Evolutionary conservation across 2,888 invertebrate genomes (phyloP), one percentile per base, ranked within the genome.

Genomic region (Monochamus alternatus): DNA sequence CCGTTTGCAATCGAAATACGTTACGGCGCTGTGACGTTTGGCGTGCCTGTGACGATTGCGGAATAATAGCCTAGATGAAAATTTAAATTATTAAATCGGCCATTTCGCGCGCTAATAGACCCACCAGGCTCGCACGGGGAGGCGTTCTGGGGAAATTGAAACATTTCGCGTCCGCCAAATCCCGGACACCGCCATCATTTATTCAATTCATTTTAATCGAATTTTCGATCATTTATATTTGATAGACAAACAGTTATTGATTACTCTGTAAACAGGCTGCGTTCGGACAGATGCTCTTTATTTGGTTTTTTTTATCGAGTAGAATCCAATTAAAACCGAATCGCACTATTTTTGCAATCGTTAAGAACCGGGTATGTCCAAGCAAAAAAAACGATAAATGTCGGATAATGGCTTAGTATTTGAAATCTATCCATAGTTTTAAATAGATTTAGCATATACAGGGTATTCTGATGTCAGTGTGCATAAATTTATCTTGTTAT

Each of bases 161-260:
- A 80, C 80, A 79, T 81, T 81, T 79, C 77, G 77, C 75, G 77
- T 77, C 78, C 74, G 79, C 67, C 65, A 74, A 78, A 78, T 77
- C 75, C 76, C 65, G 75, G 74, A 52, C 76, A 66, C 55, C 73
- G 78, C 75, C 79, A 81, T 84, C 81, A 81, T 79, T 82, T 80
- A 82, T 83, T 80, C 80, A 79, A 81, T 80, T 76, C 76, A 70
- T 77, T 82, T 79, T 79, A 81, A 82, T 81, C 83, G 80, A 83
- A 82, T 84, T 82, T 81, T 80, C 80, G 79, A 84, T 85, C 81
- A 80, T 80, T 79, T 79, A 81, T 81, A 81, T 82, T 81, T 80
- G 81, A 79, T 80, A 74, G 79, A 80, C 77, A 76, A 79, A 81
- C 80, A 77, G 77, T 80, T 80, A 82, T 81, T 80, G 82, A 82